A percentile compares a stretch with the other conserved stretches of the same genome.
Conservation (phyloP, 2,797 vertebrate genomes). For the Notamacropus eugenii region DNA sequence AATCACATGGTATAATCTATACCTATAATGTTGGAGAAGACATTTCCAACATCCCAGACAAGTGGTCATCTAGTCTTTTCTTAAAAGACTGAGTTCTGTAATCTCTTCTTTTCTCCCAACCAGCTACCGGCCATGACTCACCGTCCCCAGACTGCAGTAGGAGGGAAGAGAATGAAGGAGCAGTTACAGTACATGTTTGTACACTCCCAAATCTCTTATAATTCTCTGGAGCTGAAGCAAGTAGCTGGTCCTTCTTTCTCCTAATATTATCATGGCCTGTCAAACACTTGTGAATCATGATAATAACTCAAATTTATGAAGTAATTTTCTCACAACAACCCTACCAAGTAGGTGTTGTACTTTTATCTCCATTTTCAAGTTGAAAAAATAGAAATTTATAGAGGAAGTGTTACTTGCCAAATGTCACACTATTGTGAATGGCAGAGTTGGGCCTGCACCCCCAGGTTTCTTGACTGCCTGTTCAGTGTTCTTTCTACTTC, state of each 20-base stretch:
- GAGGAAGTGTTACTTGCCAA: background rate
- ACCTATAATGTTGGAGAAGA: background rate
- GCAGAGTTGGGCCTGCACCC: background rate
- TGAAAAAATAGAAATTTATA: background rate
- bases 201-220: background rate
- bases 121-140: background rate
- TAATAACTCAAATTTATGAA: background rate
- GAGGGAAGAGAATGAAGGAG: background rate
- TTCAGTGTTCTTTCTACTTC: background rate
- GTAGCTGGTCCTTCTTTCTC: background rate
- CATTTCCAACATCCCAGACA: background rate
- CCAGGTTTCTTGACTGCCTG: background rate
- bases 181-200: background rate
- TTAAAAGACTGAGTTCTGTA: background rate
- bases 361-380: background rate
- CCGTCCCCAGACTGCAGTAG: background rate
- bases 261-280: background rate
- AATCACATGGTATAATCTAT: background rate
- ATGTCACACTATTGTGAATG: background rate
- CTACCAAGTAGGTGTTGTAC: background rate
- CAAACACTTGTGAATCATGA: background rate
- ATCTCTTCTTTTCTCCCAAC: background rate
- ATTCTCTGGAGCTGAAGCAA: background rate
- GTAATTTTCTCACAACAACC: background rate
- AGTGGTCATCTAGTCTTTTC: background rate